phyloP scores from a whole-genome alignment of 2,888 invertebrate genomes.

The Pseudococcus jackbeardsleyi region DNA sequence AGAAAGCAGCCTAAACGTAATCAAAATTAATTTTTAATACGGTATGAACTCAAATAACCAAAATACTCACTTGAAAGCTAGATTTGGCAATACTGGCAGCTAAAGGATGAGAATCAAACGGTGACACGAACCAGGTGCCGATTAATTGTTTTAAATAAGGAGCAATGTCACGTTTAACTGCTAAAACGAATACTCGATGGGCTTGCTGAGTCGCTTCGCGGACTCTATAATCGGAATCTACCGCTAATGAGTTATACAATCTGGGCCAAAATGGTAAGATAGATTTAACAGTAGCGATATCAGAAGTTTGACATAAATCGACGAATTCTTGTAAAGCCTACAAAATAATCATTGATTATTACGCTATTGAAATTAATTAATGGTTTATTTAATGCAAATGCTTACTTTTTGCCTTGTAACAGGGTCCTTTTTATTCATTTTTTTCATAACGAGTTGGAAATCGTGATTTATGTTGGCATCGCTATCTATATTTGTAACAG shows the following conservation, averaged over 20 bases:
- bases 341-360: background rate
- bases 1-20: constrained; percentile 79
- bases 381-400: constrained; percentile 53
- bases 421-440: constrained; percentile 90
- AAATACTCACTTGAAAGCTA: constrained; percentile 74
- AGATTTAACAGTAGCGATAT: constrained; percentile 78
- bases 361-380: too few relatives aligned
- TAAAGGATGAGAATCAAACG: constrained; percentile 88
- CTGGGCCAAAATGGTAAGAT: constrained; percentile 88
- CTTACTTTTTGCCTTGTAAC: constrained; percentile 89
- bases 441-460: constrained; percentile 85
- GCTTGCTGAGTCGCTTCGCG: constrained; percentile 83
- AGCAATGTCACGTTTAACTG: constrained; percentile 81
- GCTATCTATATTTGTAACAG: constrained; percentile 20
- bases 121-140: constrained; percentile 88
- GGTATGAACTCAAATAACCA: background rate
- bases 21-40: background rate
- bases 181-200: constrained; percentile 78
- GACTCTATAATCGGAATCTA: constrained; percentile 86
- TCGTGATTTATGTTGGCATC: constrained; percentile 78
- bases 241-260: constrained; percentile 80
- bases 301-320: constrained; percentile 77
- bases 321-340: constrained; percentile 87
- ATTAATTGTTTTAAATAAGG: constrained; percentile 83
- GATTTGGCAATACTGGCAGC: constrained; percentile 80